Conservation (phyloP, 2,888 invertebrate genomes). For the Xestobium rufovillosum region DNA sequence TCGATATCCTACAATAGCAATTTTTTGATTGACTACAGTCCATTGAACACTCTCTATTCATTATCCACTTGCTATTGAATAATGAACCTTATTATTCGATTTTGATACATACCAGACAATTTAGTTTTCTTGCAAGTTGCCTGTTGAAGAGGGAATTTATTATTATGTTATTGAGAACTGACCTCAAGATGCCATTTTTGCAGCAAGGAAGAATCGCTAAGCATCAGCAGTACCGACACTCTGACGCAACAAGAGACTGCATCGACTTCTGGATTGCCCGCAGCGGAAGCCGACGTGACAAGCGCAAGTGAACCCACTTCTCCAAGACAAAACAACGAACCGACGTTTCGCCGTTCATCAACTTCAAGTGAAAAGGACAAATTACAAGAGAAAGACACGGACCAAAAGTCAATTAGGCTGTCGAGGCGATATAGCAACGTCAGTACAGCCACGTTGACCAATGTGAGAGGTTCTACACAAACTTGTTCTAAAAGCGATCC, state of each 20-base stretch:
- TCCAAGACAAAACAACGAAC: conserved; percentile 29
- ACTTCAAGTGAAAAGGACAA: conserved; percentile 39
- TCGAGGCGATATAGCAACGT: conserved; percentile 46
- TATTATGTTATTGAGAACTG: no score
- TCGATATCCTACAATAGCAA: no score
- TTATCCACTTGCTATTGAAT: no score
- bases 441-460: conserved; percentile 53
- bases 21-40: no score
- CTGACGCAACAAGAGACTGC: conserved; percentile 35
- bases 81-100: no score
- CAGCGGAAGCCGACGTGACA: conserved; percentile 31
- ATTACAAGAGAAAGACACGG: conserved; percentile 8
- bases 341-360: conserved; percentile 43
- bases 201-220: conserved; percentile 37
- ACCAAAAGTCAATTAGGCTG: conserved; percentile 15
- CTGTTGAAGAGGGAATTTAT: no score
- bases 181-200: no score
- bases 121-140: no score
- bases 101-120: no score
- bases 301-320: conserved; percentile 33
- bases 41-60: no score
- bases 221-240: conserved; percentile 38
- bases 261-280: conserved; percentile 17
- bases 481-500: conserved; percentile 41
- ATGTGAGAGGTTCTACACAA: conserved; percentile 47